These are phyloP conservation scores for Ptyas mucosa DNA, from an alignment of 2,113 vertebrate species.

Conservation along the genomic window DNA sequence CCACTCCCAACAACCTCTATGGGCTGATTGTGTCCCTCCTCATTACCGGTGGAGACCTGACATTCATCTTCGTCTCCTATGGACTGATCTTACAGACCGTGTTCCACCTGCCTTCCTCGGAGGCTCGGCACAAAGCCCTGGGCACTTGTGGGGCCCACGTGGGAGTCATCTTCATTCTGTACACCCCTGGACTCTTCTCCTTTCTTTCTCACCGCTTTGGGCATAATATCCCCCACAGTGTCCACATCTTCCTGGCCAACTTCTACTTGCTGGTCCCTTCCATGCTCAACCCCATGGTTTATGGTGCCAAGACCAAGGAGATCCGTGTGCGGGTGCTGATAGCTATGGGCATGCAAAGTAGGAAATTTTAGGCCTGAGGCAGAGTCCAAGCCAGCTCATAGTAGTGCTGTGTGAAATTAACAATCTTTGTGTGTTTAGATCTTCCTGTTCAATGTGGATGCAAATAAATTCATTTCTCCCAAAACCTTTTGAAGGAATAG, in stretches of 20 bases:
- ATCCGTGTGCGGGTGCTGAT: slow-evolving; percentile 45
- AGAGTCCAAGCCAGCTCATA: not conserved
- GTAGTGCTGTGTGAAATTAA: not conserved
- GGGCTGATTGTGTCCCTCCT: slow-evolving; percentile 56
- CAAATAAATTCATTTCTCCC: not conserved
- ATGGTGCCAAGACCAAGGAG: slow-evolving; percentile 59
- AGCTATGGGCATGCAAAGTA: not conserved
- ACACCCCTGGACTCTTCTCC: slow-evolving; percentile 60
- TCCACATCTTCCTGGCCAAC: slow-evolving; percentile 62
- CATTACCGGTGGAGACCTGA: slow-evolving; percentile 48
- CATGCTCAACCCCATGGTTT: slow-evolving; percentile 67
- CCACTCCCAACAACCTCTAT: slow-evolving; percentile 57
- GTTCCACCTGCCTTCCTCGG: slow-evolving; percentile 29
- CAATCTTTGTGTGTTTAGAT: not conserved
- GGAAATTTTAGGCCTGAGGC: not conserved
- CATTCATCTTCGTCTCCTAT: slow-evolving; percentile 55
- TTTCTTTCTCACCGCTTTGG: slow-evolving; percentile 59
- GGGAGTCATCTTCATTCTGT: slow-evolving; percentile 63
- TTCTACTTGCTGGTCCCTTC: slow-evolving; percentile 52
- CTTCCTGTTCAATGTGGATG: not conserved
- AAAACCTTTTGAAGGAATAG: not conserved
- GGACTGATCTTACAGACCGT: slow-evolving; percentile 40
- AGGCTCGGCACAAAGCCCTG: slow-evolving; percentile 56
- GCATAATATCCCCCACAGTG: slow-evolving; percentile 6
- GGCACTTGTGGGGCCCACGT: slow-evolving; percentile 65